A percentile compares a stretch with the other conserved stretches of the same genome.
Conservation (phyloP, 2,113 vertebrate genomes). For the Psittacara wagleri region DNA sequence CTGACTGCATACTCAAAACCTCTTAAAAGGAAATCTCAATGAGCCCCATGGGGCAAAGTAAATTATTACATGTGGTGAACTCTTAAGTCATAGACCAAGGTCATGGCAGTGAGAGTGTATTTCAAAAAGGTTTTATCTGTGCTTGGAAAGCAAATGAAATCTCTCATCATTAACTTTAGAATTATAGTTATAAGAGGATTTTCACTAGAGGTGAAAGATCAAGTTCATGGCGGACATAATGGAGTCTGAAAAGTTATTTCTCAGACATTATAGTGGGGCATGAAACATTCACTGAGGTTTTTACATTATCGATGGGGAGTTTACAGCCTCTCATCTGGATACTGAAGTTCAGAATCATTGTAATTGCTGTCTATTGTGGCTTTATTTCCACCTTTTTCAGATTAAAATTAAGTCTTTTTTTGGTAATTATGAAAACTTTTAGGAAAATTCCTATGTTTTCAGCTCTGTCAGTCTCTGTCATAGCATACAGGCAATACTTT, state of each 20-base stretch:
- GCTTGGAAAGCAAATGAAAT: constrained; percentile 78
- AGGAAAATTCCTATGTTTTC: neutral
- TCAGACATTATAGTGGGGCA: constrained; percentile 34
- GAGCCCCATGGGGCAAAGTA: constrained; percentile 63
- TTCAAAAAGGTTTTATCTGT: constrained; percentile 74
- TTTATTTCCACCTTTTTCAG: neutral
- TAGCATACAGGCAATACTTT: neutral
- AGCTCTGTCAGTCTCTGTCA: neutral
- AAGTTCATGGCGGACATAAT: constrained; percentile 68
- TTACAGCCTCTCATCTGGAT: constrained; percentile 18
- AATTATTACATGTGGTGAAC: constrained; percentile 75
- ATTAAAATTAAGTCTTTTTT: rapidly evolving
- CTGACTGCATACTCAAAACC: constrained; percentile 45
- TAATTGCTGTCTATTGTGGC: neutral
- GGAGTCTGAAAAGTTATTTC: constrained; percentile 67
- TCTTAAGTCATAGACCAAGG: constrained; percentile 74
- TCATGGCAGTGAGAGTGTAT: constrained; percentile 70
- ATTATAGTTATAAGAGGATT: constrained; percentile 66
- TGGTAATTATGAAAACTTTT: neutral
- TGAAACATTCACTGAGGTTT: constrained; percentile 52
- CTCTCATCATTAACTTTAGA: constrained; percentile 74
- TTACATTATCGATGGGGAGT: constrained; percentile 4
- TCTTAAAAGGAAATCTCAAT: constrained; percentile 69
- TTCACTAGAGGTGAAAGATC: constrained; percentile 76
- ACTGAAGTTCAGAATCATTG: constrained; percentile 36